phyloP scores from a whole-genome alignment of 2,113 vertebrate species.

The Xyliphius kryptos region DNA sequence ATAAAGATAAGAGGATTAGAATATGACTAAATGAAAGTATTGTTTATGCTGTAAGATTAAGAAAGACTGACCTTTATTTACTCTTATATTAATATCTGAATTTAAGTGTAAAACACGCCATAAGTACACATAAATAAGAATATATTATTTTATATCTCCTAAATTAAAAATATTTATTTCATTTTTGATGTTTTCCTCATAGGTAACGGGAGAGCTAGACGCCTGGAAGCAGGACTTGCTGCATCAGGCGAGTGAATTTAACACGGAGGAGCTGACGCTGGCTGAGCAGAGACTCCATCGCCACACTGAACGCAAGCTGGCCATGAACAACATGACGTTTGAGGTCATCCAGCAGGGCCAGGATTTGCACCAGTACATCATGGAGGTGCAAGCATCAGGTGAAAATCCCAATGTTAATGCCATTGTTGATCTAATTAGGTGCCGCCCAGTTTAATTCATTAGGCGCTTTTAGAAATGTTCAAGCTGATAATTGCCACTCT shows the following conservation, averaged over 20 bases:
- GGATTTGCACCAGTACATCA: conserved; percentile 96
- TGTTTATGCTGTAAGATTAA: too few relatives aligned
- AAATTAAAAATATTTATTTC: background rate
- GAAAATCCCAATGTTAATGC: conserved; percentile 20
- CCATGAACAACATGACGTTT: conserved; percentile 98
- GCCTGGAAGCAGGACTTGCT: conserved; percentile 96
- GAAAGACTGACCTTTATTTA: too few relatives aligned
- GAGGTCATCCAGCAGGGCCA: conserved; percentile 96
- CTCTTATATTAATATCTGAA: too few relatives aligned
- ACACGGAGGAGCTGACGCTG: conserved; percentile 78
- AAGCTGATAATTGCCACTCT: too few relatives aligned
- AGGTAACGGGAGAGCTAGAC: conserved; percentile 93
- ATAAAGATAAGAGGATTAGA: too few relatives aligned
- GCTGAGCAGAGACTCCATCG: conserved; percentile 76
- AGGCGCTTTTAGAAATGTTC: too few relatives aligned
- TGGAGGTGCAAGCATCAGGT: conserved; percentile 95
- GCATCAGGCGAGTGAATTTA: conserved; percentile 90
- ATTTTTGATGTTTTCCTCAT: background rate
- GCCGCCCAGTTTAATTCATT: background rate
- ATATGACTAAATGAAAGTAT: too few relatives aligned
- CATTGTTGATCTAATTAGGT: background rate
- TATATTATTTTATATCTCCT: background rate
- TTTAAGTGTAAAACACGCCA: too few relatives aligned
- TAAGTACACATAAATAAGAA: background rate
- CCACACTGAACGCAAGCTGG: conserved; percentile 88